These are phyloP conservation scores for Parotia lawesii DNA, from an alignment of 2,113 vertebrate species.

Conservation along the genomic window DNA sequence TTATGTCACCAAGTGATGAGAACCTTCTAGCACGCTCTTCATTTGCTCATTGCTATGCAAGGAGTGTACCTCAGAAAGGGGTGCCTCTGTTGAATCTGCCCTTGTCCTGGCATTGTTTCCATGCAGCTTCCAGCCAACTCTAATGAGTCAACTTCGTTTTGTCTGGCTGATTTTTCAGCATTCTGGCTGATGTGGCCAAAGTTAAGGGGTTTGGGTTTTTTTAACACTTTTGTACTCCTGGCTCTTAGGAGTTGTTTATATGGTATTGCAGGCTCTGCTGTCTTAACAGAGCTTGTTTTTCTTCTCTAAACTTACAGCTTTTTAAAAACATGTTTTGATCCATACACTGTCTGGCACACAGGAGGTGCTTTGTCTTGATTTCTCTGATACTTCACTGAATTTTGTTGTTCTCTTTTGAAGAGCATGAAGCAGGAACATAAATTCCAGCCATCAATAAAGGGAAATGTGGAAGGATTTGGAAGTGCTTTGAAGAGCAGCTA, in stretches of 20 bases:
- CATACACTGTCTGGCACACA: neutral
- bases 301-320: neutral
- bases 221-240: neutral
- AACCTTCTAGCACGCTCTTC: neutral
- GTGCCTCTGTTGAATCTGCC: neutral
- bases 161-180: neutral
- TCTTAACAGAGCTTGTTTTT: neutral
- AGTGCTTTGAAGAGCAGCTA: neutral
- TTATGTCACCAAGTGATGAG: neutral
- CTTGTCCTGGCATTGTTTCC: neutral
- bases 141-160: neutral
- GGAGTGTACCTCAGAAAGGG: neutral
- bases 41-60: constrained; percentile 10
- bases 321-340: neutral
- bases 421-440: neutral
- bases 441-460: neutral
- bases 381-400: neutral
- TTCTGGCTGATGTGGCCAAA: neutral
- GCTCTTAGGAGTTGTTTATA: neutral
- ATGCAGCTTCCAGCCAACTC: neutral
- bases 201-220: neutral
- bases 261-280: neutral
- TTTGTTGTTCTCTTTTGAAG: neutral
- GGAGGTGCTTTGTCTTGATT: neutral
- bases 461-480: neutral